Evolutionary conservation across 2,888 invertebrate species (phyloP).

Genomic region (Lottia scabra): DNA sequence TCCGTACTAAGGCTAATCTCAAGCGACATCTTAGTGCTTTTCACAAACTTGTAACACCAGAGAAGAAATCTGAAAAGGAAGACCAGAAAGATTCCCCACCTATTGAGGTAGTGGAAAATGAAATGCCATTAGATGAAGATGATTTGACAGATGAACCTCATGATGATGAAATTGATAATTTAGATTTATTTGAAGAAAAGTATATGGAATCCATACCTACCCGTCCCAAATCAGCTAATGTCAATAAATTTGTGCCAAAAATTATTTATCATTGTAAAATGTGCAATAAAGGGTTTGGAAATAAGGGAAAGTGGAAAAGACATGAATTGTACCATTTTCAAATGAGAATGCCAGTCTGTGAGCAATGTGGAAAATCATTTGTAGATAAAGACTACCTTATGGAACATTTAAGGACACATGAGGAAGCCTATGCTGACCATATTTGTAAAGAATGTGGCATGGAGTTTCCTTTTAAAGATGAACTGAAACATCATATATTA

Average conservation of each 20-base stretch:
- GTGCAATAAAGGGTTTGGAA: background rate
- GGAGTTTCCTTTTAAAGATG: background rate
- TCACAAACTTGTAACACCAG: background rate
- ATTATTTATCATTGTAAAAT: background rate
- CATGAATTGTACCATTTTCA: constrained; percentile 2
- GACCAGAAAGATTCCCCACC: background rate
- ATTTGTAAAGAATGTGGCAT: background rate
- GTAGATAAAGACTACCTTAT: background rate
- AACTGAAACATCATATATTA: background rate
- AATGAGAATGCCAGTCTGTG: background rate
- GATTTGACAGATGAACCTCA: background rate
- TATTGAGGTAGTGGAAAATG: background rate
- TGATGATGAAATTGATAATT: background rate
- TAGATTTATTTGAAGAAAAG: too few relatives aligned
- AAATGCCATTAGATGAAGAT: background rate
- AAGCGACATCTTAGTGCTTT: background rate
- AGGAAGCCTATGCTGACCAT: background rate
- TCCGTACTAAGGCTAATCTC: background rate
- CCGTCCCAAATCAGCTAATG: background rate
- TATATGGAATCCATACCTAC: background rate
- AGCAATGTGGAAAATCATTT: background rate
- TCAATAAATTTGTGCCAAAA: background rate
- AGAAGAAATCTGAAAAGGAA: background rate
- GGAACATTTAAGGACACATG: background rate
- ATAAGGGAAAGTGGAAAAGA: background rate